Evolutionary conservation across 2,113 vertebrate genomes (phyloP), one percentile per base, ranked within the genome.

Genomic region (Vanacampus margaritifer): DNA sequence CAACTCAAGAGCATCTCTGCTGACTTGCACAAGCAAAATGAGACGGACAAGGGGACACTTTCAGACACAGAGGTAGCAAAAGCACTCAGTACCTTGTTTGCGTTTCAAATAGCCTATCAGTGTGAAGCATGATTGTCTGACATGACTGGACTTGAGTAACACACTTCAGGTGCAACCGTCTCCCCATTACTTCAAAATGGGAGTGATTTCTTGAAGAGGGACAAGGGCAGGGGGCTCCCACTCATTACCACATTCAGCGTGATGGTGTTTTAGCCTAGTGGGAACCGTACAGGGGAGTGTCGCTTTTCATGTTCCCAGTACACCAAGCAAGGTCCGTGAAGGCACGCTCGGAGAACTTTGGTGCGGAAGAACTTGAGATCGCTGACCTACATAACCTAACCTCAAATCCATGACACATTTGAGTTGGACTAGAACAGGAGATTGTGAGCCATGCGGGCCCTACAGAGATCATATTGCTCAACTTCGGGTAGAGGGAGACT

Each of bases 1-100:
- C 78, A 88, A 84, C 79, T 73, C 79, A 26, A 75, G 81, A 83
- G 85, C 19, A 59, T 83, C 82, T 75, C 79, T 87, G 84, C 83
- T 86, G 86, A 88, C 80, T 84, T 76, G 84, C 82, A 79, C 66
- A 59, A 37, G 78, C 69, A 69, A 78, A 82, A 59, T 68, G 65
- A 83, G 68, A 80, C 17, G 12, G 46, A 53, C 48, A 23, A 51
- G n/a, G 48, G 23, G 48, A 51, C 46, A 37, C 21, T 9, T 9
- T 54, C 51, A 54, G 23, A 16, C 10, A 41, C 39, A 16, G 16
- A 46, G 43, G 43, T 17, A 6, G 43, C 14, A 17, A 46, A n/a
- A 23, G 3, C 48, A 4, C 8, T 7, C 2, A 4, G n/a, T 10
- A 51, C 21, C 48, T n/a, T 51, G 48, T 7, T 46, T 46, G 21